Conservation (phyloP, 2,113 vertebrate genomes). For the Camelus bactrianus region DNA sequence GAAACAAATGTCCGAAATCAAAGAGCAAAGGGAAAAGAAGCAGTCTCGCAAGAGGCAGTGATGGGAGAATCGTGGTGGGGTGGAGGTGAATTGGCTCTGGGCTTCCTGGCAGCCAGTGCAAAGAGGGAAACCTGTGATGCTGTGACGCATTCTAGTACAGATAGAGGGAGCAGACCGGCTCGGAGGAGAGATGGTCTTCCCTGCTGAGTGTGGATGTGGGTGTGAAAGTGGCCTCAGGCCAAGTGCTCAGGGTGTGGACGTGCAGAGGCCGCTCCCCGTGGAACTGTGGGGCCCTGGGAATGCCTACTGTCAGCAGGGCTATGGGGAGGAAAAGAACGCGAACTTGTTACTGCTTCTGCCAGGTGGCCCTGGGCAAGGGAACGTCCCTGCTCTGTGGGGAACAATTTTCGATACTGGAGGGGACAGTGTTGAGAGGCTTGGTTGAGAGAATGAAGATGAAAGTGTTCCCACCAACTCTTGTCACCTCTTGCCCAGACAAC, state of each 20-base stretch:
- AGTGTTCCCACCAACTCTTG: neutral
- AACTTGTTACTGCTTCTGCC: neutral
- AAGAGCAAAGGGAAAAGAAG: neutral
- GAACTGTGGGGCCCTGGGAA: neutral
- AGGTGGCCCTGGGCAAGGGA: neutral
- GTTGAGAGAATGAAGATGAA: neutral
- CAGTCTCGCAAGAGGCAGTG: neutral
- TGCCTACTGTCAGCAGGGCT: neutral
- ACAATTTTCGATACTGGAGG: neutral
- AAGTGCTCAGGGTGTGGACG: neutral
- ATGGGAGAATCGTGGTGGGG: neutral
- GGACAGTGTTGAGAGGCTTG: neutral
- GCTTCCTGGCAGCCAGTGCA: neutral
- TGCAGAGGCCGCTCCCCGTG: neutral
- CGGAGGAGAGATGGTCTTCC: neutral
- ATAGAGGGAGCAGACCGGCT: no score
- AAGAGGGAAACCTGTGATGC: neutral
- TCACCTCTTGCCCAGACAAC: neutral
- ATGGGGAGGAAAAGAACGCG: neutral
- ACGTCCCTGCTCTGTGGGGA: neutral
- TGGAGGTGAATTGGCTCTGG: neutral
- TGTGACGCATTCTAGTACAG: no score
- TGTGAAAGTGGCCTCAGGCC: no score
- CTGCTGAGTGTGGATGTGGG: no score
- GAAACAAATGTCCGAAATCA: neutral